Evolutionary conservation across 1,140 invertebrate genomes (phyloP), one percentile per base, ranked within the genome.

Genomic region (Orius laevigatus): DNA sequence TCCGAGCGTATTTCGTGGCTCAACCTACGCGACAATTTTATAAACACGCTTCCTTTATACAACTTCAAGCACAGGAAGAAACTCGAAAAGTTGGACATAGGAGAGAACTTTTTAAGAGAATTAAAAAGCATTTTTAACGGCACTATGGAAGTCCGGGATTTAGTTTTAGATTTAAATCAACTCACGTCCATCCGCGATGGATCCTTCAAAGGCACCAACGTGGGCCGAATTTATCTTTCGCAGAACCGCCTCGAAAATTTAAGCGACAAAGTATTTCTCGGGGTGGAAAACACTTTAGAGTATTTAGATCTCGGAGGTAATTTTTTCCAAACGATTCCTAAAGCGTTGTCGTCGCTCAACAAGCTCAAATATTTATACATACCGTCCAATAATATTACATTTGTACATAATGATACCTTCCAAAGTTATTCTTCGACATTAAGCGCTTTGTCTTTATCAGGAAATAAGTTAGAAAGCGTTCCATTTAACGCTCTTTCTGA

Each of bases 261-360:
- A 19, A 73, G 85, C 53, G 67, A 75, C 1, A 67, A 75, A 33
- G 74, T 81, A 25, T 84, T 90, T 57, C 62, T 70, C 16, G 79
- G 79, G 1, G 61, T 84, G 0, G 75, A 76, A 48, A 72, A 81
- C 45, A 75, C 71, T 31, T 64, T 92, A 5, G 84, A 88, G 53
- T 84, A 85, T 57, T 61, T 91, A 41, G 86, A 90, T 63, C 62
- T 90, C 38, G 86, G 89, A 52, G 78, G 83, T 53, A 91, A 91
- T 58, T 69, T 76, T 51, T 66, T 92, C 8, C 66, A 67, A 8
- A 62, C 63, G 2, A 70, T 88, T 46, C 84, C 85, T 1, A 63
- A 63, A 31, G 79, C 83, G 15, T 62, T 90, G 32, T 70, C 68
- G 43, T 66, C 70, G 20, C 63, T 89, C 45, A 72, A 66, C 46